A percentile compares a stretch with the other conserved stretches of the same genome.
Evolutionary conservation across 2,113 vertebrate species (phyloP).

Genomic region (Nicator chloris): DNA sequence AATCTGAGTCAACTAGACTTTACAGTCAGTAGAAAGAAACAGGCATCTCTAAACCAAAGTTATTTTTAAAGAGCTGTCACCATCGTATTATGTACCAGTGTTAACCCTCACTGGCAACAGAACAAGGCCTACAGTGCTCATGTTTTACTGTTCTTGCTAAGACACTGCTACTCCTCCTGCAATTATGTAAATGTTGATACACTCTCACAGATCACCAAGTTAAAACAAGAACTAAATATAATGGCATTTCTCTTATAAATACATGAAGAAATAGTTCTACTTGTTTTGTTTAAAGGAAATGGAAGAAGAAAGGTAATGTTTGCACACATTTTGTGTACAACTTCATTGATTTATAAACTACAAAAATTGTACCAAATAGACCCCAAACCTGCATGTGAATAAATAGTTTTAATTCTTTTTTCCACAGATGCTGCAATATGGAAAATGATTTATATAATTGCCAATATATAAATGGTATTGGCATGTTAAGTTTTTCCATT

Average conservation of each 20-base stretch:
- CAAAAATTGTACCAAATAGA: background rate
- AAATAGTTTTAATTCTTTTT: background rate
- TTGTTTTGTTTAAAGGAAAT: background rate
- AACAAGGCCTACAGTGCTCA: background rate
- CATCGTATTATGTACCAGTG: background rate
- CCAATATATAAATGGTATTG: background rate
- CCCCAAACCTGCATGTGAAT: background rate
- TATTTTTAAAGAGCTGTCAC: background rate
- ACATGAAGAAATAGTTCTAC: background rate
- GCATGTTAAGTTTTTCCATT: background rate
- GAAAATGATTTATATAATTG: background rate
- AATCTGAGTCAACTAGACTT: background rate
- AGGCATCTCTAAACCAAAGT: background rate
- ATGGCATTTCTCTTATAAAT: background rate
- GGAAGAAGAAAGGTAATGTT: background rate
- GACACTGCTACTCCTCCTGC: background rate
- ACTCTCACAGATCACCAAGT: background rate
- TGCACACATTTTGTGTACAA: background rate
- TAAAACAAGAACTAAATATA: background rate
- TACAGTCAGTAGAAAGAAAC: background rate
- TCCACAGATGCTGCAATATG: background rate
- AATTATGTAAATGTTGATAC: background rate
- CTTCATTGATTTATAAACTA: background rate
- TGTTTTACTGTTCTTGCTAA: background rate
- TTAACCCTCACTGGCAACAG: background rate